These are phyloP conservation scores for Diadromus collaris DNA, from an alignment of 2,888 invertebrate genomes.

Conservation along the genomic window DNA sequence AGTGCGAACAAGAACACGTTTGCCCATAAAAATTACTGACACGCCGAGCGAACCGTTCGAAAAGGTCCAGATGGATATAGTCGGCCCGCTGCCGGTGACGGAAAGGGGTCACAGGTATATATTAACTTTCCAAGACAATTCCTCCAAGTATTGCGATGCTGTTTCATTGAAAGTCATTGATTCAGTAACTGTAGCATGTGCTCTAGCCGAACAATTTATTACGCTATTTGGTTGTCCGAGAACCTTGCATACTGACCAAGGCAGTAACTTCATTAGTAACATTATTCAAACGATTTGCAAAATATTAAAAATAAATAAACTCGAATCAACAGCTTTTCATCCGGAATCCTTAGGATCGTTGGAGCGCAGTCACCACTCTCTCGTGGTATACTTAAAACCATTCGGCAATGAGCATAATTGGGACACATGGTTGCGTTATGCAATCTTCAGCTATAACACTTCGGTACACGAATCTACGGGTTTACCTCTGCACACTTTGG, in stretches of 20 bases:
- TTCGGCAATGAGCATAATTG: slow-evolving; percentile 16
- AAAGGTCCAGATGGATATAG: slow-evolving; percentile 62
- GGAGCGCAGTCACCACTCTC: slow-evolving; percentile 24
- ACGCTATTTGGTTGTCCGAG: slow-evolving; percentile 41
- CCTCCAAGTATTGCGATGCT: slow-evolving; percentile 52
- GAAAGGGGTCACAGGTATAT: slow-evolving; percentile 41
- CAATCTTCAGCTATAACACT: slow-evolving; percentile 30
- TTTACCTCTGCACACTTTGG: slow-evolving; percentile 9
- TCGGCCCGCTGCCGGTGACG: slow-evolving; percentile 60
- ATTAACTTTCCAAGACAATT: slow-evolving; percentile 49
- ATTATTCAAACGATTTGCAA: slow-evolving; percentile 33
- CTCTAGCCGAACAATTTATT: slow-evolving; percentile 45
- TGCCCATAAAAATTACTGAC: slow-evolving; percentile 38
- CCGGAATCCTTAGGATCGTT: slow-evolving; percentile 27
- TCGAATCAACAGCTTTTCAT: slow-evolving; percentile 30
- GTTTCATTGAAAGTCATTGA: slow-evolving; percentile 41
- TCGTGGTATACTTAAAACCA: slow-evolving; percentile 16
- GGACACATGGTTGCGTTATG: slow-evolving; percentile 26
- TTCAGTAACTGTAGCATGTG: slow-evolving; percentile 35
- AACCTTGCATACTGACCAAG: slow-evolving; percentile 50
- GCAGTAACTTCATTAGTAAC: slow-evolving; percentile 48
- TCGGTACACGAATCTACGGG: slow-evolving; percentile 10
- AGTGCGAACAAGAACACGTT: slow-evolving; percentile 12
- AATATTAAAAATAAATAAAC: slow-evolving; percentile 4
- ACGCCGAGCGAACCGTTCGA: slow-evolving; percentile 51